Conservation (phyloP, 2,113 vertebrate species). For the Ranitomeya imitator region DNA sequence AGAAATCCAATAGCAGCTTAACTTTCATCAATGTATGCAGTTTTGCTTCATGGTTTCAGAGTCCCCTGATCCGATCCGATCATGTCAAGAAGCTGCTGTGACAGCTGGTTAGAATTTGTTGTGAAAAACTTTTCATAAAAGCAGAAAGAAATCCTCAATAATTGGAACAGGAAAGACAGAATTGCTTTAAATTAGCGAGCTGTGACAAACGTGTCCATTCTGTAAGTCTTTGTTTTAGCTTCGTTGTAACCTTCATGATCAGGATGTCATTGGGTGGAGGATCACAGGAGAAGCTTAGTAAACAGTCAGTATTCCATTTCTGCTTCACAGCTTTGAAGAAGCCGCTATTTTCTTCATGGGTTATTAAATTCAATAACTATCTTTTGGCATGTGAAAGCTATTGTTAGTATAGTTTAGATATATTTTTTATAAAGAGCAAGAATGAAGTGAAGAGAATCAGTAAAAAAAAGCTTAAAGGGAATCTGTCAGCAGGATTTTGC, state of each 20-base stretch:
- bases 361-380: background rate
- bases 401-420: background rate
- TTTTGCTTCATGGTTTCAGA: background rate
- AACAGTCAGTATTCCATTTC: slow-evolving; percentile 1
- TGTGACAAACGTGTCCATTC: slow-evolving; percentile 28
- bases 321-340: slow-evolving; percentile 15
- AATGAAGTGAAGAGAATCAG: background rate
- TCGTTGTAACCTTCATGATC: slow-evolving; percentile 2
- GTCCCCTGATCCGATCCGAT: background rate
- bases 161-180: slow-evolving; percentile 25
- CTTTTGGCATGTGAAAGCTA: background rate
- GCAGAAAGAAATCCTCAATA: slow-evolving; percentile 31
- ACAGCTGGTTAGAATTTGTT: background rate
- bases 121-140: background rate
- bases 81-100: background rate
- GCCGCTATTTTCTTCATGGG: background rate
- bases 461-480: background rate
- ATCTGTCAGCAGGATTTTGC: too few relatives aligned
- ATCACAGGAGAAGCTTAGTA: slow-evolving; percentile 1
- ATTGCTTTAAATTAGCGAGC: slow-evolving; percentile 25
- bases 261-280: slow-evolving; percentile 27
- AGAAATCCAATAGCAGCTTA: background rate
- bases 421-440: background rate
- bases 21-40: background rate
- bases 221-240: slow-evolving; percentile 40